Conservation (phyloP, 2,888 invertebrate genomes). For the Caenorhabditis angaria region DNA sequence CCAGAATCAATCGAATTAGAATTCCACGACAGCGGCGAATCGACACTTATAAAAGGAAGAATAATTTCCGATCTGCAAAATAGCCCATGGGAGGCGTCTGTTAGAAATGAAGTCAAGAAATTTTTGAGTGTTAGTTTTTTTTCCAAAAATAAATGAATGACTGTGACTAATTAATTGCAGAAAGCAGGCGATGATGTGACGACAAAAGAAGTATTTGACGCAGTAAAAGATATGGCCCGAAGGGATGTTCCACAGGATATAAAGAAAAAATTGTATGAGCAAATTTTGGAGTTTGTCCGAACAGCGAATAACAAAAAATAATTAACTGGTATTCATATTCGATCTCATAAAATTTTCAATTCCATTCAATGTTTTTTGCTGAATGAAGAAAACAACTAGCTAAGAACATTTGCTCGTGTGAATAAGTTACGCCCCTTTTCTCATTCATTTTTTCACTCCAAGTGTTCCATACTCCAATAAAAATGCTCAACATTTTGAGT, state of each 20-base stretch:
- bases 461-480: not conserved
- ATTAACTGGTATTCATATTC: not conserved
- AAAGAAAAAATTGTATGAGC: slow-evolving; percentile 42
- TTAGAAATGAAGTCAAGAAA: slow-evolving; percentile 34
- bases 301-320: slow-evolving; percentile 14
- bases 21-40: slow-evolving; percentile 37
- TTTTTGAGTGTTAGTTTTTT: slow-evolving; percentile 23
- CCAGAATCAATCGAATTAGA: slow-evolving; percentile 36
- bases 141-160: not conserved
- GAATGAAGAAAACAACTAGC: too few relatives aligned
- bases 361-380: too few relatives aligned
- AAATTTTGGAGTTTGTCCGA: slow-evolving; percentile 34
- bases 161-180: slow-evolving; percentile 8
- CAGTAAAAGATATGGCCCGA: slow-evolving; percentile 37
- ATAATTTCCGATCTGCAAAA: slow-evolving; percentile 26
- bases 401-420: too few relatives aligned
- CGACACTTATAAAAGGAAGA: slow-evolving; percentile 28
- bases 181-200: slow-evolving; percentile 31
- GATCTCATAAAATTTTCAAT: not conserved
- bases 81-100: slow-evolving; percentile 33
- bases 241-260: slow-evolving; percentile 34
- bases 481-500: slow-evolving; percentile 6
- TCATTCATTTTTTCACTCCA: too few relatives aligned
- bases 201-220: slow-evolving; percentile 36
- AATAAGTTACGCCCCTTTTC: not conserved